Conservation (phyloP, 2,113 vertebrate genomes). For the Narcine bancroftii region DNA sequence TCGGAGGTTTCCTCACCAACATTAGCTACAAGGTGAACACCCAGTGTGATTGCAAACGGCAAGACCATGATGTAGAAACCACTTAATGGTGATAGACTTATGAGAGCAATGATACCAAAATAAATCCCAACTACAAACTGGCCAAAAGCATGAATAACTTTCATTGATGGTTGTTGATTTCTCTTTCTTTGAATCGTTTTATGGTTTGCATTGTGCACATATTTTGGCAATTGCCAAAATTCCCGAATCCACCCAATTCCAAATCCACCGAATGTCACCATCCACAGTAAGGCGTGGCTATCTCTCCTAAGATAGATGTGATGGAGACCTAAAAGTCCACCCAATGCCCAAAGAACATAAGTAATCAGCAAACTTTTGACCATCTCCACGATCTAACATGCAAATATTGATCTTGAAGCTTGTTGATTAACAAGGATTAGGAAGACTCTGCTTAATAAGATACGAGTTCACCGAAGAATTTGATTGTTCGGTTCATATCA, state of each 20-base stretch:
- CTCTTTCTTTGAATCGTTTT: background rate
- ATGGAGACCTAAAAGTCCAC: conserved; percentile 75
- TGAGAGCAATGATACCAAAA: conserved; percentile 67
- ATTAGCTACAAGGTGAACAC: conserved; percentile 72
- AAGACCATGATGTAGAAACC: conserved; percentile 70
- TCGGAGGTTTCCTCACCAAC: conserved; percentile 71
- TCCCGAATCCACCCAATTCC: conserved; percentile 77
- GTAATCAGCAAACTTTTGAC: conserved; percentile 66
- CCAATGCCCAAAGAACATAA: conserved; percentile 72
- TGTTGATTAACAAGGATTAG: background rate
- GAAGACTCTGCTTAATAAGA: background rate
- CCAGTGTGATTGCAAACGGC: conserved; percentile 69
- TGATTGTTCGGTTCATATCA: background rate
- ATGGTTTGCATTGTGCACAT: conserved; percentile 55
- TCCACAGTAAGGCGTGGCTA: conserved; percentile 79
- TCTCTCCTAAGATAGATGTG: conserved; percentile 81
- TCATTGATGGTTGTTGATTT: conserved; percentile 48
- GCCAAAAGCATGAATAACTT: conserved; percentile 58
- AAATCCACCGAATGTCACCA: conserved; percentile 77
- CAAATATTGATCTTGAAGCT: background rate
- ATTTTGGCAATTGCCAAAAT: conserved; percentile 67
- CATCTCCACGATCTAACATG: conserved; percentile 50
- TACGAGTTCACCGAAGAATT: background rate
- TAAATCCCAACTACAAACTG: conserved; percentile 74
- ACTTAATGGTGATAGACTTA: conserved; percentile 66